These are phyloP conservation scores for Drosophila putrida DNA, from an alignment of 2,888 invertebrate species.

Conservation along the genomic window DNA sequence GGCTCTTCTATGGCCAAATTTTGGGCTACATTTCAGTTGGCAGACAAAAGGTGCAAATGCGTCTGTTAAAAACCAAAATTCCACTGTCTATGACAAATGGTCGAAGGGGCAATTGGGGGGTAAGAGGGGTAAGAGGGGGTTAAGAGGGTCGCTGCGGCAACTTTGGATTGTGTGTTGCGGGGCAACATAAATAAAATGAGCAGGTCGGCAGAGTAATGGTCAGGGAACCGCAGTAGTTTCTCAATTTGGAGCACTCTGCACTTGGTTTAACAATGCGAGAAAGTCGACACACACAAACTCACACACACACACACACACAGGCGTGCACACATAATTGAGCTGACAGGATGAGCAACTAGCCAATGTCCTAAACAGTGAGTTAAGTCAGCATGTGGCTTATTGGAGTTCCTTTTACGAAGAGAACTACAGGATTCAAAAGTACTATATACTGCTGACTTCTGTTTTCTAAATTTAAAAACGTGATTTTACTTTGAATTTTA, in stretches of 20 bases:
- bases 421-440: background rate
- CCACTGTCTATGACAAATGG: constrained; percentile 44
- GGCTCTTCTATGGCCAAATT: constrained; percentile 24
- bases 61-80: constrained; percentile 43
- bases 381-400: constrained; percentile 1
- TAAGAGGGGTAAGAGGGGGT: background rate
- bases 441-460: background rate
- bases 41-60: constrained; percentile 56
- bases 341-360: constrained; percentile 7
- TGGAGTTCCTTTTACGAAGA: background rate
- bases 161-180: background rate
- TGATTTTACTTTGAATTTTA: background rate
- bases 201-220: constrained; percentile 30
- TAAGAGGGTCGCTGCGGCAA: background rate
- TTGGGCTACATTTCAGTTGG: constrained; percentile 36
- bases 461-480: background rate
- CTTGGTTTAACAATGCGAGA: constrained; percentile 28
- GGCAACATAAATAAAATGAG: constrained; percentile 48
- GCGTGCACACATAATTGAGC: constrained; percentile 41
- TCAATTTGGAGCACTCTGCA: constrained; percentile 31
- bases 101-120: no score
- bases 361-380: background rate
- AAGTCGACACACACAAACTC: constrained; percentile 21
- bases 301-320: background rate
- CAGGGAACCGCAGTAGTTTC: constrained; percentile 35